Conservation (phyloP, 2,797 vertebrate genomes). For the Tragelaphus eurycerus region DNA sequence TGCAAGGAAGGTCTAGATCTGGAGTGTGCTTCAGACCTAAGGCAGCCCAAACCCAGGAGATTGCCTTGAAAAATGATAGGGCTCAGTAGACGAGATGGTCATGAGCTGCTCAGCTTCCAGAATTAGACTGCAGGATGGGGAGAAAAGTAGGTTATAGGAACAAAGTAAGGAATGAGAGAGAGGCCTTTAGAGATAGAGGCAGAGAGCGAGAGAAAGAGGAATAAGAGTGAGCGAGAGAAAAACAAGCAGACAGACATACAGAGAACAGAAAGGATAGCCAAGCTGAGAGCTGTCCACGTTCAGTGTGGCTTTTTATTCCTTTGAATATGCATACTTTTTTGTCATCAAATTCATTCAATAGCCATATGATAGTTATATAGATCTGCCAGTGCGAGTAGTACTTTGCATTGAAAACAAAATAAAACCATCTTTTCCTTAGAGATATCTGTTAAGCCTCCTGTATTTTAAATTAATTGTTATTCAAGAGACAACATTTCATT, state of each 20-base stretch:
- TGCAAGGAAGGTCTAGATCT: not conserved
- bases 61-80: not conserved
- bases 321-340: not conserved
- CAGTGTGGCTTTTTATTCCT: not conserved
- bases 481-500: constrained; percentile 20
- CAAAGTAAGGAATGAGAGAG: not conserved
- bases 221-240: not conserved
- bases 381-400: not conserved
- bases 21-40: not conserved
- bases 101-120: not conserved
- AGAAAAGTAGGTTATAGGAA: not conserved
- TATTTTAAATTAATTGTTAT: constrained; percentile 33
- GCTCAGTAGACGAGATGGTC: not conserved
- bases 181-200: not conserved
- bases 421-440: not conserved
- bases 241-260: not conserved
- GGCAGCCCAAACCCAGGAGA: not conserved
- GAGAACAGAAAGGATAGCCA: not conserved
- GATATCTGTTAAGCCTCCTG: not conserved
- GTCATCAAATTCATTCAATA: constrained; percentile 20
- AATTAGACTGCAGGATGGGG: not conserved
- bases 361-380: not conserved
- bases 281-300: not conserved
- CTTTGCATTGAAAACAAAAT: constrained; percentile 21
- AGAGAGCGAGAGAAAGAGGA: not conserved